Base-by-base conservation (phyloP, 2,888 invertebrate species). In the Helleia helle region DNA sequence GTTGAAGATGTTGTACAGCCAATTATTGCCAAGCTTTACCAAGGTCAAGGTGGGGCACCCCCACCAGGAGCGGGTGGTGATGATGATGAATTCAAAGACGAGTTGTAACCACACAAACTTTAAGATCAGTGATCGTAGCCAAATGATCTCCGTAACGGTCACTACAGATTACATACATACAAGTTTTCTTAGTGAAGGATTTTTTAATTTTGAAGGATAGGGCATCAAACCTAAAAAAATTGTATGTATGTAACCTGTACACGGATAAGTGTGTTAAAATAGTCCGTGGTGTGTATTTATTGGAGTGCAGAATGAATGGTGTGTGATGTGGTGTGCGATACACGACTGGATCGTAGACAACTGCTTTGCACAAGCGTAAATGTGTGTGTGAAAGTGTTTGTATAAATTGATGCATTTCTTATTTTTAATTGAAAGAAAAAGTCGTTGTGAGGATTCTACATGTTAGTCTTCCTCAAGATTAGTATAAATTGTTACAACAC, bases 1-100 rank as follows among this genome's bases (percentile, higher is more conserved):
- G 86, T 99, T 38, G 97, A 98, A 70, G 94, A 95, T 55, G 90
- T 97, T 25, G 97, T 97, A 0, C 97, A 98, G 70, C 99, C 99
- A 5, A 99, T 99, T 69, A 95, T 99, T 65, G 92, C 96, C 40
- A 99, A 99, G 84, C 83, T 99, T 53, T 99, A 99, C 81, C 94
- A 96, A 65, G 93, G 93, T 15, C 88, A 92, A 48, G 95, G 93
- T 12, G 93, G 92, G 14, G 89, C 89, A 8, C 93, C 93, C 11
- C 93, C 94, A 12, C 89, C 91, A 24, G 86, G 88, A 12, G 89
- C 87, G 29, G 89, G 88, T 1, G 91, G 90, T 0, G 92, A 90
- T 1, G 90, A 90, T 31, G 90, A 90, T 34, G 91, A 93, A 61
- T 89, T 93, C 67, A 94, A 93, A 73, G 95, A 95, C 73, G 94